Percentiles rank a stretch among this genome's conserved stretches.
Conservation (phyloP, 2,797 vertebrate species). For the Antrozous pallidus region DNA sequence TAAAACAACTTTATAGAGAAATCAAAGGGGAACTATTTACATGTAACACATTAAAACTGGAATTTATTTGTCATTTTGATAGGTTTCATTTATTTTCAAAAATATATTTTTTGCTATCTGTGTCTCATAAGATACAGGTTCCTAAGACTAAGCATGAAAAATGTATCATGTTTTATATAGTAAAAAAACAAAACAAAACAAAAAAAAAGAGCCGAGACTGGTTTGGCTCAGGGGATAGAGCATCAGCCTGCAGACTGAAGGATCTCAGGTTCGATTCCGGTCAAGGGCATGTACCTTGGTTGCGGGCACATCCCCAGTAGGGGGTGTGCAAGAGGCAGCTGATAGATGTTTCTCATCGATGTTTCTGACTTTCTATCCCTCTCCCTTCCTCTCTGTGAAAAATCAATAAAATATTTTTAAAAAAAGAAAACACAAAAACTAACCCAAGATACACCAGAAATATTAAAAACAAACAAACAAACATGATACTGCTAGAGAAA, state of each 20-base stretch:
- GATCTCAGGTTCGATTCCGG: too few relatives aligned
- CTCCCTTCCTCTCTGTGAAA: too few relatives aligned
- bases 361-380: too few relatives aligned
- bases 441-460: neutral
- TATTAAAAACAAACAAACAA: neutral
- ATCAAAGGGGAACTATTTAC: neutral
- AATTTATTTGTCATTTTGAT: constrained; percentile 40
- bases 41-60: constrained; percentile 32
- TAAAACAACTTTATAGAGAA: neutral
- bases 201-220: too few relatives aligned
- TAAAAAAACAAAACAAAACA: neutral
- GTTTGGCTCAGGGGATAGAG: too few relatives aligned
- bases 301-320: too few relatives aligned
- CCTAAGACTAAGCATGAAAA: constrained; percentile 22
- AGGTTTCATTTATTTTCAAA: constrained; percentile 17
- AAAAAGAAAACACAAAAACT: neutral
- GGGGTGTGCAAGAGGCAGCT: too few relatives aligned
- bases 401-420: too few relatives aligned
- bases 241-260: too few relatives aligned
- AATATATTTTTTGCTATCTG: neutral
- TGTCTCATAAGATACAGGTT: constrained; percentile 7
- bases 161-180: neutral
- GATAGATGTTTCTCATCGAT: too few relatives aligned
- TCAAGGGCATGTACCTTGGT: too few relatives aligned
- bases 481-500: neutral